Conservation (phyloP, 2,888 invertebrate species). For the Linyphia triangularis region DNA sequence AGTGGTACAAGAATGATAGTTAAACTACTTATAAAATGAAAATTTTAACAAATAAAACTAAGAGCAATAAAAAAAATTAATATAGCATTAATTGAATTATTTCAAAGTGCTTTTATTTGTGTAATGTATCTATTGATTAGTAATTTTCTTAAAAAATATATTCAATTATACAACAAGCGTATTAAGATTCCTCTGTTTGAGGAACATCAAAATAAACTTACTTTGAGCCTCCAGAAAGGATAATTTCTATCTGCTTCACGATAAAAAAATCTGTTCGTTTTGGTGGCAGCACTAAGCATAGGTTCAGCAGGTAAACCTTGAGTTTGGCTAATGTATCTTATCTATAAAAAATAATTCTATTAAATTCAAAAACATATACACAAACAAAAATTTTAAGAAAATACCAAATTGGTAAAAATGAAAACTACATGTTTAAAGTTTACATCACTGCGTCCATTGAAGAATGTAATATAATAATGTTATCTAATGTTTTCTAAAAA, state of each 20-base stretch:
- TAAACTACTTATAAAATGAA: not conserved
- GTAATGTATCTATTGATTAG: no score
- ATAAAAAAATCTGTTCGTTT: conserved; percentile 99
- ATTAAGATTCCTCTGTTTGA: not conserved
- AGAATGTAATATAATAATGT: no score
- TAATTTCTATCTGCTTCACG: conserved; percentile 90
- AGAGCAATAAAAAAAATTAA: not conserved
- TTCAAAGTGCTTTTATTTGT: not conserved
- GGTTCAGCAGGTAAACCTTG: conserved; percentile 98
- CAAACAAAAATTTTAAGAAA: no score
- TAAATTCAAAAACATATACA: no score
- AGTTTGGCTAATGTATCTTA: conserved; percentile 97
- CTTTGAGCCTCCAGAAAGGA: conserved; percentile 84
- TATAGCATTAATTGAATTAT: not conserved
- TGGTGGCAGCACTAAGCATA: conserved; percentile 97
- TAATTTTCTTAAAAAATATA: no score
- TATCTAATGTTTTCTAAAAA: no score
- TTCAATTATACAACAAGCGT: not conserved
- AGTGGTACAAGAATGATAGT: not conserved
- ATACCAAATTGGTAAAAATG: no score
- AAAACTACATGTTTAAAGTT: no score
- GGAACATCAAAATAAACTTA: conserved; percentile 74
- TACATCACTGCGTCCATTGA: no score
- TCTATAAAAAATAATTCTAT: no score
- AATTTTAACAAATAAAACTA: not conserved